These are phyloP conservation scores for Bombyx huttoni DNA, from an alignment of 2,888 invertebrate species.

Conservation along the genomic window DNA sequence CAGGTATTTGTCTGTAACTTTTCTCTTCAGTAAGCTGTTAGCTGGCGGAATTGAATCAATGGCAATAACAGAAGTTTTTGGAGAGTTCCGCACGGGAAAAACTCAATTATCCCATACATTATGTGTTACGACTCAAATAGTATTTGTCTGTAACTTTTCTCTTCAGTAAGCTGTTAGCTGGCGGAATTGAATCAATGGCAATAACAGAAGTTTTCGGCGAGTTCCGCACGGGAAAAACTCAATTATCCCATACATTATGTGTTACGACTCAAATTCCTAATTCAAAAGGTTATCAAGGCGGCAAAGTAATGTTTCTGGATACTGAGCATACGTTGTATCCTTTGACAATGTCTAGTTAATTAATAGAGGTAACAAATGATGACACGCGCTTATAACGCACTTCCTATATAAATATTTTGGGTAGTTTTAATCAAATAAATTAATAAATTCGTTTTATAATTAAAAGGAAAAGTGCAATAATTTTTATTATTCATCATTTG, in stretches of 20 bases:
- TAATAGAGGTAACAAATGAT: neutral
- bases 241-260: slow-evolving; percentile 84
- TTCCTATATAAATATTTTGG: too few relatives aligned
- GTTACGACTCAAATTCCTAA: slow-evolving; percentile 84
- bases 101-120: slow-evolving; percentile 86
- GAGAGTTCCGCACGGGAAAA: slow-evolving; percentile 87
- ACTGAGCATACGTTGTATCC: slow-evolving; percentile 90
- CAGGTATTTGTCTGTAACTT: neutral
- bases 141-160: neutral
- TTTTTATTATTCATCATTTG: too few relatives aligned
- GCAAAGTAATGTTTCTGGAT: slow-evolving; percentile 86
- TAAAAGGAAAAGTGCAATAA: too few relatives aligned
- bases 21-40: slow-evolving; percentile 75
- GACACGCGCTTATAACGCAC: too few relatives aligned
- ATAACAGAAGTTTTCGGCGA: slow-evolving; percentile 89
- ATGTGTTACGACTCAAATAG: slow-evolving; percentile 85
- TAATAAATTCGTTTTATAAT: too few relatives aligned
- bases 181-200: slow-evolving; percentile 87
- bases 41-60: slow-evolving; percentile 88
- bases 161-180: slow-evolving; percentile 79
- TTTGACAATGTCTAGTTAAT: slow-evolving; percentile 27
- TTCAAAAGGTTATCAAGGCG: slow-evolving; percentile 77
- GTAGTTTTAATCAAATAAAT: too few relatives aligned
- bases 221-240: slow-evolving; percentile 87
- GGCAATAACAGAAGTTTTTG: slow-evolving; percentile 88